phyloP scores from a whole-genome alignment of 2,113 vertebrate species.

The Daboia siamensis region DNA sequence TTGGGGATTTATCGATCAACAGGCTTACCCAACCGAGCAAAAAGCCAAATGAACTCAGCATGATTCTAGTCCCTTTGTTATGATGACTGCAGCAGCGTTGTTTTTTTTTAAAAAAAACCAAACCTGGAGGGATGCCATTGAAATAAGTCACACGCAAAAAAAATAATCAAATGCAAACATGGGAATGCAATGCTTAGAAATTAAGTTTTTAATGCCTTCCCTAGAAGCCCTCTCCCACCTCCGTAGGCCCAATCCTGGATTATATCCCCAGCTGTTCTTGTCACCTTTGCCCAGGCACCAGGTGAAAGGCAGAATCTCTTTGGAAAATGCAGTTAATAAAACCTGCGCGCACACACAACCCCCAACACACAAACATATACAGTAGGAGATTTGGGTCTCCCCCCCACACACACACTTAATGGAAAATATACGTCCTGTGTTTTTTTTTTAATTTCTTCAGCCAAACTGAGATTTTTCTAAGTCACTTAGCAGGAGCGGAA shows the following conservation, averaged over 20 bases:
- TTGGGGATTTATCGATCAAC: not conserved
- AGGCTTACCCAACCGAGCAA: not conserved
- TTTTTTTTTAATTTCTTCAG: not conserved
- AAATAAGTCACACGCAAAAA: not conserved
- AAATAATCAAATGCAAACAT: not conserved
- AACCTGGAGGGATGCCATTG: not conserved
- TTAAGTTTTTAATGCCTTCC: not conserved
- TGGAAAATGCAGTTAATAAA: not conserved
- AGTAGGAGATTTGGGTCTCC: not conserved
- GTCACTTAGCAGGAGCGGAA: not conserved
- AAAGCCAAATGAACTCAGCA: not conserved
- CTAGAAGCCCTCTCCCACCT: no score
- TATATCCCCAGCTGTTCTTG: not conserved
- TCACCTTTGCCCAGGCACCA: not conserved
- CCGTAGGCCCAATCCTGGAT: not conserved
- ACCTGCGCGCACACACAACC: rapidly evolving
- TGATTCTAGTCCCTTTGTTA: not conserved
- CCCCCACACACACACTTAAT: not conserved
- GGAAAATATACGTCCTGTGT: not conserved
- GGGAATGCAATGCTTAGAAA: not conserved
- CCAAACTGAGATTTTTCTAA: not conserved
- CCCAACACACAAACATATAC: no score
- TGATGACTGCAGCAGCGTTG: not conserved
- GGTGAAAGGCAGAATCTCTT: not conserved
- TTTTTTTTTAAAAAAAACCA: not conserved